Evolutionary conservation across 2,113 vertebrate genomes (phyloP), one percentile per base, ranked within the genome.

Genomic region (Corydoras maculifer): DNA sequence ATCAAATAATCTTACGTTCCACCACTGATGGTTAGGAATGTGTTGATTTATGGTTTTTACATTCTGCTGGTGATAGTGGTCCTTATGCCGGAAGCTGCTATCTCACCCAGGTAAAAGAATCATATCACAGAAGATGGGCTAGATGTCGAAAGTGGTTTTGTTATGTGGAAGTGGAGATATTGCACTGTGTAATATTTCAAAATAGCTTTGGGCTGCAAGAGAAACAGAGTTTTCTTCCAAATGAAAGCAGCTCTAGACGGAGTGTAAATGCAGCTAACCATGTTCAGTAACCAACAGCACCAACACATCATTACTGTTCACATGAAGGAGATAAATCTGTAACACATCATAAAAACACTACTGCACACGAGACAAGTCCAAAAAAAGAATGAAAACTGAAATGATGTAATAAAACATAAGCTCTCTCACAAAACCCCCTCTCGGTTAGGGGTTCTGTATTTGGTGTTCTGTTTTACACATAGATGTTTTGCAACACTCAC

Each of bases 111-210:
- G 57, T 51, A 65, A 78, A 68, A 72, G 25, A 71, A 75, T 43
- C 4, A 61, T 71, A 65, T 72, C 35, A 35, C 57, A 8, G 51
- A 65, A 68, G 15, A 63, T 30, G 62, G 69, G 53, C 48, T 11
- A 15, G 62, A 57, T 12, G 14, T 57, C 8, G 51, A 60, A 68
- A 74, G 73, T 63, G 68, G 69, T 70, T 78, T 70, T 64, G 59
- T 51, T 66, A 64, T 50, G 10, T n/a, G 4, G 67, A 68, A 43
- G 25, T 25, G 61, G 68, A 59, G 68, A 78, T 75, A 78, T 75
- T 78, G 65, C 75, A 72, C 43, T 14, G 66, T 63, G 73, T 70
- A 81, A 81, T 81, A 81, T 73, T 65, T 77, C 70, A 68, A 73
- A 73, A 58, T 54, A 0, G 75, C 80, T 81, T 31, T 58, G 57